A percentile compares a stretch with the other conserved stretches of the same genome.
Conservation (phyloP, 2,113 vertebrate species). For the Campylomormyrus numenius region DNA sequence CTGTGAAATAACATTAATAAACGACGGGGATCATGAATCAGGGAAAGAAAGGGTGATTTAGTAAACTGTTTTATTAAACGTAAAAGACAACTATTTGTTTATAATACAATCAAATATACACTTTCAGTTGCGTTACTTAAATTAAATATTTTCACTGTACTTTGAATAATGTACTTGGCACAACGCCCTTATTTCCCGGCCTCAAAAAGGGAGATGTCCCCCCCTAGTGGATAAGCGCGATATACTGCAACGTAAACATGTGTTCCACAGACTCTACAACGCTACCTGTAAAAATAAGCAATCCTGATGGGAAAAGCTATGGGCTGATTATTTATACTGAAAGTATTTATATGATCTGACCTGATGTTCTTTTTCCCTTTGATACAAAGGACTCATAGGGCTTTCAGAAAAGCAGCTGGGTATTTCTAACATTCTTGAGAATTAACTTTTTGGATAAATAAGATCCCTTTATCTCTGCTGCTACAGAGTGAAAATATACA, state of each 20-base stretch:
- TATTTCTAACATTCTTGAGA: neutral
- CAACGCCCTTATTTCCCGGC: neutral
- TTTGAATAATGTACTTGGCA: neutral
- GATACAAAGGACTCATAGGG: neutral
- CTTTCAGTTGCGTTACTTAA: neutral
- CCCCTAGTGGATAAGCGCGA: constrained; percentile 44
- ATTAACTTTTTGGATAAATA: neutral
- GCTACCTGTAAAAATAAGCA: constrained; percentile 4
- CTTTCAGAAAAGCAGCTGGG: neutral
- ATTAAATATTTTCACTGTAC: neutral
- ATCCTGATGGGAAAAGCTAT: neutral
- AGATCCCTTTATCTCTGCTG: neutral
- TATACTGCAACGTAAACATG: neutral
- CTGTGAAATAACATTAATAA: constrained; percentile 45
- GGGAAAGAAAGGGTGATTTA: neutral
- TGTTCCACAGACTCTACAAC: neutral
- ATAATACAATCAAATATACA: neutral
- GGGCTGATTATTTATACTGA: neutral
- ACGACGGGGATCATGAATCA: neutral
- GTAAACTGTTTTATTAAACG: neutral
- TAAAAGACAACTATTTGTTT: neutral
- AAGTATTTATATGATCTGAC: neutral
- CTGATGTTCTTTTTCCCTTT: neutral
- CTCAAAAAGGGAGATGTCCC: constrained; percentile 31
- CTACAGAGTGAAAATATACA: neutral